phyloP scores from a whole-genome alignment of 2,797 vertebrate species.

The Syndactyla subalaris region DNA sequence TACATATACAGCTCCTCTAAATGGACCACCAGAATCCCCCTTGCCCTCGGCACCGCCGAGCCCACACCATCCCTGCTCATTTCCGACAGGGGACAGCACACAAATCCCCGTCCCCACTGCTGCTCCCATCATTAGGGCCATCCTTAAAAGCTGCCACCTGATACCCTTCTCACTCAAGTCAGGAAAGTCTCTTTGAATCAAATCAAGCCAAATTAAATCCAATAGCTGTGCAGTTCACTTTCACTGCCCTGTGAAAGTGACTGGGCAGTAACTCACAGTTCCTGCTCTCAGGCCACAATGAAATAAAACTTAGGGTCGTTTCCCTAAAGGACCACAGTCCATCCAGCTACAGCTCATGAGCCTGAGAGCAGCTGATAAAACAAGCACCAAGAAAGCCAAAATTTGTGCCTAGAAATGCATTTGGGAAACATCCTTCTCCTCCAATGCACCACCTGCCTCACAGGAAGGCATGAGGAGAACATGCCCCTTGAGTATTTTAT shows the following conservation, averaged over 20 bases:
- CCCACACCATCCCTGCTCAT: too few relatives aligned
- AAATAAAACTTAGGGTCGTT: neutral
- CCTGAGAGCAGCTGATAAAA: neutral
- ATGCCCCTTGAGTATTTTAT: fast-evolving
- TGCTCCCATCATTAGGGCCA: neutral
- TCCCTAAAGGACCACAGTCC: neutral
- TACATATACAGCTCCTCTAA: too few relatives aligned
- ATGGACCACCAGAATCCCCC: too few relatives aligned
- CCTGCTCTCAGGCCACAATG: neutral
- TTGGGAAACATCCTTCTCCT: neutral
- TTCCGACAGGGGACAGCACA: neutral
- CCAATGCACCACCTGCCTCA: fast-evolving
- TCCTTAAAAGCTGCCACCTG: neutral
- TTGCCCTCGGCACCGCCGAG: too few relatives aligned
- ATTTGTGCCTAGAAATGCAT: neutral
- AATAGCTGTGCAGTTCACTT: neutral
- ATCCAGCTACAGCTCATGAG: neutral
- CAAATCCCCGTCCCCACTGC: neutral
- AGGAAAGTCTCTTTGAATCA: neutral
- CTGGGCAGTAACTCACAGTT: neutral
- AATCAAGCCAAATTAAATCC: neutral
- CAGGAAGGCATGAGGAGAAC: neutral
- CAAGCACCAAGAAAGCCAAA: neutral
- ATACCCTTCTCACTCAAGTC: neutral
- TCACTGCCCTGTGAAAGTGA: neutral